phyloP scores from a whole-genome alignment of 2,113 vertebrate genomes.

The Gambusia holbrooki region DNA sequence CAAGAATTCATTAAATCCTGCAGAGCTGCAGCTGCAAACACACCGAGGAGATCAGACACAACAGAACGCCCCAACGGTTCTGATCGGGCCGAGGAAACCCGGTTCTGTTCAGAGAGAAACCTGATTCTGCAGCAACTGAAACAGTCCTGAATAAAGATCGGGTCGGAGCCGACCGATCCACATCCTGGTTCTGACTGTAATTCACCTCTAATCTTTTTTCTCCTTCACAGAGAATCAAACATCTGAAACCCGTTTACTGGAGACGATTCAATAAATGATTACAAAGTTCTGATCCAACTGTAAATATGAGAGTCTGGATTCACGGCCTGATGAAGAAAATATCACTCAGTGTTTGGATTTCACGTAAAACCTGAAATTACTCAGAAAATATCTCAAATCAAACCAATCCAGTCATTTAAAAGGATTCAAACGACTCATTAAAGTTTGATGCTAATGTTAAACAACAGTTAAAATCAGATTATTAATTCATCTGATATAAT shows the following conservation, averaged over 20 bases:
- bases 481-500: neutral
- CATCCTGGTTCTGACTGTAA: neutral
- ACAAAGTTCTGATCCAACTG: too few species aligned
- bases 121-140: neutral
- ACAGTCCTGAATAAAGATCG: neutral
- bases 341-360: too few species aligned
- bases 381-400: neutral
- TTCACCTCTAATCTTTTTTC: neutral
- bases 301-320: too few species aligned
- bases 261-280: too few species aligned
- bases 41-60: neutral
- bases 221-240: neutral
- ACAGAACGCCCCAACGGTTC: neutral
- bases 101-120: neutral
- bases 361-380: neutral
- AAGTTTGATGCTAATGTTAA: neutral
- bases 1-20: constrained; percentile 50
- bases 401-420: neutral
- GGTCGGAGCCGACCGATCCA: neutral
- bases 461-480: neutral
- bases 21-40: constrained; percentile 27
- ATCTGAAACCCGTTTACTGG: neutral
- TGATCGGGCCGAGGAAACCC: neutral
- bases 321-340: too few species aligned
- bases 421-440: neutral